Evolutionary conservation across 1,140 invertebrate genomes (phyloP), one percentile per base, ranked within the genome.

Genomic region (Drosophila persimilis): DNA sequence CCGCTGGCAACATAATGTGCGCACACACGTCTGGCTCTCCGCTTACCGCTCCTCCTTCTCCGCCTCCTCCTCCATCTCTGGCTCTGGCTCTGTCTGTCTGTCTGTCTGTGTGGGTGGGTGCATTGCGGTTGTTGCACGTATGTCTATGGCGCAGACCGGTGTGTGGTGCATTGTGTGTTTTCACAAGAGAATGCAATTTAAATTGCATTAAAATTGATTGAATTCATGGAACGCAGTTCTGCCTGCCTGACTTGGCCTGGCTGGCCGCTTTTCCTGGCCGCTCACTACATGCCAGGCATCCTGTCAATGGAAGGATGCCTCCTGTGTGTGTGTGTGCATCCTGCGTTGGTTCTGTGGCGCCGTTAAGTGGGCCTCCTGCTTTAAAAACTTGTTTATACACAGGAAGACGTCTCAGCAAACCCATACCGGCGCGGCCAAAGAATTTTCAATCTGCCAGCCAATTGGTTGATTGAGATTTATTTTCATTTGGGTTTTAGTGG

Each of bases 121-220:
- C 58, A 50, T 64, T 74, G 57, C 46, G 70, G 72, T 65, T 35
- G 55, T 52, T 43, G 43, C 47, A 29, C 22, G 39, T 39, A 45
- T 47, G 58, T 52, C n/a, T 31, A 72, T 47, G 45, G 67, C 77
- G 64, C 74, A 74, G 73, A 53, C 44, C 44, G 71, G 57, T 39
- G 35, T 39, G 35, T 52, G 62, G 43, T 62, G 77, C 76, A 85
- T 85, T 86, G 83, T 80, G 51, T 86, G 83, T 88, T 88, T 88
- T 88, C 83, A 78, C 81, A 88, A 85, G 81, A 83, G 81, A 86
- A 86, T 88, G 78, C 81, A 86, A 86, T 86, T 86, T 86, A 86
- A 88, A 88, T 86, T 86, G 83, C 83, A 88, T 86, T 86, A 88
- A 86, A 88, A 86, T 88, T 86, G 83, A 86, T 86, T 86, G 83